Conservation (phyloP, 1,140 invertebrate species). For the Acromyrmex echinatior region DNA sequence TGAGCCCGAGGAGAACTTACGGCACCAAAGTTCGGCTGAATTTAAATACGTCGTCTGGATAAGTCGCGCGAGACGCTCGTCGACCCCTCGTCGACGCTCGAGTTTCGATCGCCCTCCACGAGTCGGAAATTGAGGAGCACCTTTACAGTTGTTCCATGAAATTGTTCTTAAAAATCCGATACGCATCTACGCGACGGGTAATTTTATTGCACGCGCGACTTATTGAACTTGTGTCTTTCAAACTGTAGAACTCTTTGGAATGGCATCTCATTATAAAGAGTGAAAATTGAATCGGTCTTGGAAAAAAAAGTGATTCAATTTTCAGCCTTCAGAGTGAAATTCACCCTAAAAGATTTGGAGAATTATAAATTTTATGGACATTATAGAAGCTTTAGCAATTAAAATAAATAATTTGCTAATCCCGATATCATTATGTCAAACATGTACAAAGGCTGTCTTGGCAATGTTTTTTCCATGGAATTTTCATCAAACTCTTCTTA, state of each 20-base stretch:
- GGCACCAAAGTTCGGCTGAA: conserved; percentile 80
- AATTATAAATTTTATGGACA: background rate
- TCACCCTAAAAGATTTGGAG: no score
- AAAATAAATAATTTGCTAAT: background rate
- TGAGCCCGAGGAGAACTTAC: conserved; percentile 75
- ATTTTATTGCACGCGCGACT: conserved; percentile 11
- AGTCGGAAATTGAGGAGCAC: conserved; percentile 20
- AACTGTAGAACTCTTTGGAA: background rate
- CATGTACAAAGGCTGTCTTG: background rate
- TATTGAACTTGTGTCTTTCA: background rate
- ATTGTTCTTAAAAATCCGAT: conserved; percentile 3
- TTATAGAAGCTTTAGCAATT: background rate
- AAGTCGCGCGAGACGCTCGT: conserved; percentile 71
- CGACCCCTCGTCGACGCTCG: conserved; percentile 37
- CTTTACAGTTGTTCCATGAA: conserved; percentile 14
- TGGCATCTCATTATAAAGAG: no score
- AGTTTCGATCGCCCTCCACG: conserved; percentile 30
- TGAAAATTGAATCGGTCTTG: no score
- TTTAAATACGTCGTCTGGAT: conserved; percentile 81
- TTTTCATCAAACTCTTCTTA: background rate
- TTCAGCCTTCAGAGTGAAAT: no score
- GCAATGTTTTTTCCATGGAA: background rate
- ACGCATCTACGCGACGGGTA: background rate
- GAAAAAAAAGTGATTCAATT: no score
- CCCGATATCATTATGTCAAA: background rate